A percentile compares a stretch with the other conserved stretches of the same genome.
phyloP scores from a whole-genome alignment of 2,113 vertebrate genomes.

The Riparia riparia region DNA sequence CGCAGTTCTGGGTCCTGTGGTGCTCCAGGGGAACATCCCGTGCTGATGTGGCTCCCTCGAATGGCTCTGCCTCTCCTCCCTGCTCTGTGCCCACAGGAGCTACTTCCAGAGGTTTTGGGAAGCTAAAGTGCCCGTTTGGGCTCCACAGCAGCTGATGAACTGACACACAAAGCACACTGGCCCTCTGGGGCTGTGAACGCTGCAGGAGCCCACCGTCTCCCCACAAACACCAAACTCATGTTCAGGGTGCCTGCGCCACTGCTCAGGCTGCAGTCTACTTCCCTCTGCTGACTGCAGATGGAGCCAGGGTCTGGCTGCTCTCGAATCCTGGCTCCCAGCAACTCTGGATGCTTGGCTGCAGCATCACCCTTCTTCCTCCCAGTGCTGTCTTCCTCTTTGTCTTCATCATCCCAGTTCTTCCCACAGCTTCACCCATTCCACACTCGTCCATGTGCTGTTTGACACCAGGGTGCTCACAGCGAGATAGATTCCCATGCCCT shows the following conservation, averaged over 20 bases:
- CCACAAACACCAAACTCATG: neutral
- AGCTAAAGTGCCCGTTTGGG: neutral
- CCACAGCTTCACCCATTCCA: neutral
- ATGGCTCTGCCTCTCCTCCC: neutral
- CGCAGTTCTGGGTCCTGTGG: neutral
- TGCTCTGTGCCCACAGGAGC: neutral
- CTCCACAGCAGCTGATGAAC: fast-evolving
- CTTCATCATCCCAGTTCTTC: neutral
- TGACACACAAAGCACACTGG: neutral
- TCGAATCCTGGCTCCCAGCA: neutral
- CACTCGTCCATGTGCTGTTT: fast-evolving
- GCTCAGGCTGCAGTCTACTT: neutral
- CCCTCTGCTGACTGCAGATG: conserved; percentile 16
- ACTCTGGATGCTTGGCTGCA: neutral
- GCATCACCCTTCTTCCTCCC: neutral
- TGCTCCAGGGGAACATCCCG: neutral
- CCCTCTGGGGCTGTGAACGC: neutral
- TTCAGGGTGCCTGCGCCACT: neutral
- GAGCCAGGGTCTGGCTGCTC: conserved; percentile 44
- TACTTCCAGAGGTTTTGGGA: neutral
- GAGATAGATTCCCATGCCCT: neutral
- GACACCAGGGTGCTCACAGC: too few relatives aligned
- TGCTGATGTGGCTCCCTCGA: neutral
- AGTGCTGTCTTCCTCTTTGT: neutral
- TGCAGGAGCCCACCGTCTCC: fast-evolving